phyloP scores from a whole-genome alignment of 1,140 invertebrate genomes.

The Drosophila sp. region DNA sequence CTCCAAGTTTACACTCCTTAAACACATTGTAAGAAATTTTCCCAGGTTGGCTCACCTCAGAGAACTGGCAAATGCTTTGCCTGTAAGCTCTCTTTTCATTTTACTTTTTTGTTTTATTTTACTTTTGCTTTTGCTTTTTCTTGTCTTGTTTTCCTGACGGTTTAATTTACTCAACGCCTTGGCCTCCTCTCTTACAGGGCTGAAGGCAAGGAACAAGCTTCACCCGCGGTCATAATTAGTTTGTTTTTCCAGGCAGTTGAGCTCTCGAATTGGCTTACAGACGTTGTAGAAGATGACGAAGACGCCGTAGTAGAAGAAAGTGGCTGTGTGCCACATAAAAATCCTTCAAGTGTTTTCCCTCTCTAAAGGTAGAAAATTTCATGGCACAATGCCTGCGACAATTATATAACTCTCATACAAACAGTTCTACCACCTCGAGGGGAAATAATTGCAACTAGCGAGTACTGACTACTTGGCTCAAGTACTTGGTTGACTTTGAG shows the following conservation, averaged over 20 bases:
- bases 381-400: conserved; percentile 39
- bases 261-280: conserved; percentile 65
- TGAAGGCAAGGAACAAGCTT: conserved; percentile 27
- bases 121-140: conserved; percentile 14
- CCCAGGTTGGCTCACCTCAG: neutral
- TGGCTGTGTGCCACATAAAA: conserved; percentile 36
- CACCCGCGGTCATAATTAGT: conserved; percentile 77
- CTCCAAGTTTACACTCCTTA: neutral
- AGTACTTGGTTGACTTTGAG: conserved; percentile 8
- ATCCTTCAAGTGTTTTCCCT: conserved; percentile 46
- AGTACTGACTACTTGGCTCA: conserved; percentile 14
- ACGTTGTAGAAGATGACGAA: conserved; percentile 16
- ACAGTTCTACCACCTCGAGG: neutral
- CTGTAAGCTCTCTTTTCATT: conserved; percentile 34
- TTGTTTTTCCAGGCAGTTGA: conserved; percentile 79
- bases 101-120: conserved; percentile 39
- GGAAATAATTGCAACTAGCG: conserved; percentile 12
- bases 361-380: conserved; percentile 17
- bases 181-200: conserved; percentile 15
- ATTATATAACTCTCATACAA: conserved; percentile 58
- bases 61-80: conserved; percentile 20
- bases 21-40: neutral
- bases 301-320: neutral
- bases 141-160: conserved; percentile 61
- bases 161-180: conserved; percentile 72